phyloP scores from a whole-genome alignment of 2,797 vertebrate genomes.

The Rhinophrynus dorsalis region DNA sequence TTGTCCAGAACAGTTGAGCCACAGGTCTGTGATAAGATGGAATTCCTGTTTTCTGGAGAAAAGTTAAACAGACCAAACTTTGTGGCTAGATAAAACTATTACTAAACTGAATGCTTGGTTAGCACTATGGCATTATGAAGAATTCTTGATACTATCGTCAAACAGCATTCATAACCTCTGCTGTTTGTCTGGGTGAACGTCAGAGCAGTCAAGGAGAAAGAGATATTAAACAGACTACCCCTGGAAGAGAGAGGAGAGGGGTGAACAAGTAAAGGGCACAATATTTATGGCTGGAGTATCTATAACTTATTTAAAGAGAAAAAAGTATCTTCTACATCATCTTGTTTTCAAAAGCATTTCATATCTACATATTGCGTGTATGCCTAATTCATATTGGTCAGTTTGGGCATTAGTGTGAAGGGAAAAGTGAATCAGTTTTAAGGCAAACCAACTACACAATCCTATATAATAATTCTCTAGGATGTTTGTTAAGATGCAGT shows the following conservation, averaged over 20 bases:
- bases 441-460: no score
- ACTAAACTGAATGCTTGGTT: slow-evolving; percentile 63
- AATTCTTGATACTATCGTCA: slow-evolving; percentile 77
- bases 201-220: slow-evolving; percentile 74
- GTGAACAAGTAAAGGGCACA: slow-evolving; percentile 65
- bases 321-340: slow-evolving; percentile 62
- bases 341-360: slow-evolving; percentile 16
- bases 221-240: slow-evolving; percentile 78
- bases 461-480: no score
- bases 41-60: slow-evolving; percentile 72
- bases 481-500: no score
- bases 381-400: background rate
- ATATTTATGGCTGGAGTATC: slow-evolving; percentile 75
- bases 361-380: slow-evolving; percentile 8
- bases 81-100: slow-evolving; percentile 72
- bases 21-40: slow-evolving; percentile 68
- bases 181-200: slow-evolving; percentile 76
- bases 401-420: no score
- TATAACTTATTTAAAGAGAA: slow-evolving; percentile 79
- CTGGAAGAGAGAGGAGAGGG: slow-evolving; percentile 63
- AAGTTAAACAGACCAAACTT: slow-evolving; percentile 73
- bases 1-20: slow-evolving; percentile 74
- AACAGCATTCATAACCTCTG: slow-evolving; percentile 75
- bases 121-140: slow-evolving; percentile 67
- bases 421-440: no score